Evolutionary conservation across 1,140 invertebrate species (phyloP).

Genomic region (Leguminivora glycinivorella): DNA sequence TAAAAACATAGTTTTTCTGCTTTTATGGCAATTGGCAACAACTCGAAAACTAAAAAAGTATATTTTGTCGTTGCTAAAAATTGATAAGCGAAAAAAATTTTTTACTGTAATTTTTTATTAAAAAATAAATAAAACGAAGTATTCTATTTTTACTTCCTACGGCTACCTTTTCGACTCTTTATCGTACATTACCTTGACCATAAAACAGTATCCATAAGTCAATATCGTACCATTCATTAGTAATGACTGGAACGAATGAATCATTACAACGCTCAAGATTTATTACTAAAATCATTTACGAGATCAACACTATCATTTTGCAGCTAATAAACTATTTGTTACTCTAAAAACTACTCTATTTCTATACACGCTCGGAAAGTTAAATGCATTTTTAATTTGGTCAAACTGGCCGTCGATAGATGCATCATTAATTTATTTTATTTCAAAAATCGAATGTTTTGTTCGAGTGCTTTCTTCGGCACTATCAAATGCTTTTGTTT

Average conservation of each 20-base stretch:
- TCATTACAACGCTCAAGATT: constrained; percentile 37
- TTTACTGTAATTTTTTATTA: too few species aligned
- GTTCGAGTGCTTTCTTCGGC: constrained; percentile 18
- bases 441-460: constrained; percentile 24
- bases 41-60: too few species aligned
- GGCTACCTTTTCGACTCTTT: too few species aligned
- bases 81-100: too few species aligned
- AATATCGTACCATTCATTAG: constrained; percentile 34
- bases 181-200: neutral
- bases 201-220: constrained; percentile 30
- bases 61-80: too few species aligned
- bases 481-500: constrained; percentile 15
- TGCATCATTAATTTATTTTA: constrained; percentile 27
- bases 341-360: neutral
- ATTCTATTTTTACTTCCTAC: too few species aligned
- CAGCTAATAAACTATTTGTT: neutral
- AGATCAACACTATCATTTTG: neutral
- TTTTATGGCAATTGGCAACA: too few species aligned
- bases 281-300: constrained; percentile 40
- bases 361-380: neutral
- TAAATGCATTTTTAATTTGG: neutral
- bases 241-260: constrained; percentile 27
- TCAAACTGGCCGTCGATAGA: constrained; percentile 8
- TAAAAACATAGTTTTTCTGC: too few species aligned
- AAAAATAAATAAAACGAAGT: too few species aligned